phyloP scores from a whole-genome alignment of 2,888 invertebrate species.

The Cryptocheilus praepositus region DNA sequence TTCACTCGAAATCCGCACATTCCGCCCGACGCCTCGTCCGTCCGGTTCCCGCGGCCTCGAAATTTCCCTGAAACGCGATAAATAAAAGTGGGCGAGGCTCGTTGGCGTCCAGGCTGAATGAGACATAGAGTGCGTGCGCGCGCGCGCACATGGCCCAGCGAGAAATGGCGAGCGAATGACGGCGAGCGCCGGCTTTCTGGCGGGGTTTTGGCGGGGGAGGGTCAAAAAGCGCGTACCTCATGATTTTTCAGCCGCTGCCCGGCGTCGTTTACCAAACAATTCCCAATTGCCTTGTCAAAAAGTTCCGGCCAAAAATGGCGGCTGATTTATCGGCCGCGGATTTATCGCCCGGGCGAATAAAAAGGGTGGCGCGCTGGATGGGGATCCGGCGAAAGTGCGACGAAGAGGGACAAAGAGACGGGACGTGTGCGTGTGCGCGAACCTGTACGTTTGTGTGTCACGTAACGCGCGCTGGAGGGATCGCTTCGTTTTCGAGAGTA shows the following conservation, averaged over 20 bases:
- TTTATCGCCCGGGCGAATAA: slow-evolving; percentile 59
- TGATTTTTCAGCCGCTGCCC: slow-evolving; percentile 55
- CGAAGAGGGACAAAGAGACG: slow-evolving; percentile 15
- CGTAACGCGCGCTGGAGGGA: slow-evolving; percentile 2
- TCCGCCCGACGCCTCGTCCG: too few species aligned
- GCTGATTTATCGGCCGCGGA: slow-evolving; percentile 66
- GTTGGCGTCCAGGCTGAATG: not conserved
- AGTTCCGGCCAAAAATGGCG: slow-evolving; percentile 68
- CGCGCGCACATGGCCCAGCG: not conserved
- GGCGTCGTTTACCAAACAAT: slow-evolving; percentile 69
- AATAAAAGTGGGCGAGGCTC: slow-evolving; percentile 40
- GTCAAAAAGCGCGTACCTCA: slow-evolving; percentile 58
- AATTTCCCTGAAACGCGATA: slow-evolving; percentile 45
- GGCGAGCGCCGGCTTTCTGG: not conserved
- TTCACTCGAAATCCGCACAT: slow-evolving; percentile 26
- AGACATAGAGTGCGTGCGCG: slow-evolving; percentile 1
- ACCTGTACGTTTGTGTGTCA: not conserved
- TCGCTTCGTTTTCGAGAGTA: slow-evolving; percentile 51
- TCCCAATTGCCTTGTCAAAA: slow-evolving; percentile 72
- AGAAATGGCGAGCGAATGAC: not conserved
- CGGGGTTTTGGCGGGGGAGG: slow-evolving; percentile 24
- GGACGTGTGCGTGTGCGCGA: slow-evolving; percentile 8
- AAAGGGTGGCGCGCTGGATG: slow-evolving; percentile 25
- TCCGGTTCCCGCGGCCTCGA: slow-evolving; percentile 34
- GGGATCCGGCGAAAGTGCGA: not conserved